Percentiles rank a stretch among this genome's conserved stretches.
Evolutionary conservation across 2,888 invertebrate genomes (phyloP).

Genomic region (Amblyjoppa fuscipennis): DNA sequence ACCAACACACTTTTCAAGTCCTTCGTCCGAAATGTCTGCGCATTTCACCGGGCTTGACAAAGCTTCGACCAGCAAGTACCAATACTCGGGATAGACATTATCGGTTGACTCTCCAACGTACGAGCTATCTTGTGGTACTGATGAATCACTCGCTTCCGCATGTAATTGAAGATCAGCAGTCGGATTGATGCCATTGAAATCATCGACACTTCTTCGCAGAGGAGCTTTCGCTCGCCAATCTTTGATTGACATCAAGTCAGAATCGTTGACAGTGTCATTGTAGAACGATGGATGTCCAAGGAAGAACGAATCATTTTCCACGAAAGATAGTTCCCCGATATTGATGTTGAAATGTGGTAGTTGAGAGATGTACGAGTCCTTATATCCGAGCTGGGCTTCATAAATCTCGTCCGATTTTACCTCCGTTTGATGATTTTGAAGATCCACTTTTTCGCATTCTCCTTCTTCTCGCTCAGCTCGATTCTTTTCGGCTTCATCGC

Average conservation of each 20-base stretch:
- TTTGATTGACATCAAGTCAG: background rate
- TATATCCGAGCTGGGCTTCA: background rate
- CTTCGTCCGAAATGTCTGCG: background rate
- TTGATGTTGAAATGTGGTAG: background rate
- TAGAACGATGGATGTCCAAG: background rate
- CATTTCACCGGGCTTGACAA: background rate
- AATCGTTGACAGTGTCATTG: slow-evolving; percentile 9
- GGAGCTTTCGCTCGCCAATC: slow-evolving; percentile 19
- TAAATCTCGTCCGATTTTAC: background rate
- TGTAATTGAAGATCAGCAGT: slow-evolving; percentile 54
- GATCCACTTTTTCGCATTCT: no score
- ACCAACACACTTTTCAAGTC: background rate
- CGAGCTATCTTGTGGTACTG: slow-evolving; percentile 47
- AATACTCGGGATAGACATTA: background rate
- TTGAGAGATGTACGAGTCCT: background rate
- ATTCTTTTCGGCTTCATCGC: background rate
- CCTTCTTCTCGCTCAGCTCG: background rate
- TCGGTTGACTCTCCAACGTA: background rate
- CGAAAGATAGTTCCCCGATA: background rate
- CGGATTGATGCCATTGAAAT: background rate
- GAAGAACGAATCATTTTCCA: background rate
- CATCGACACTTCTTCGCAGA: background rate
- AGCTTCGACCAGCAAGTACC: background rate
- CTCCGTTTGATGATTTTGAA: background rate
- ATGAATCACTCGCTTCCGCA: slow-evolving; percentile 59